Evolutionary conservation across 23 tunicate species (phyloP), one percentile per base, ranked within the genome.

Genomic region (Ascidia mentula): DNA sequence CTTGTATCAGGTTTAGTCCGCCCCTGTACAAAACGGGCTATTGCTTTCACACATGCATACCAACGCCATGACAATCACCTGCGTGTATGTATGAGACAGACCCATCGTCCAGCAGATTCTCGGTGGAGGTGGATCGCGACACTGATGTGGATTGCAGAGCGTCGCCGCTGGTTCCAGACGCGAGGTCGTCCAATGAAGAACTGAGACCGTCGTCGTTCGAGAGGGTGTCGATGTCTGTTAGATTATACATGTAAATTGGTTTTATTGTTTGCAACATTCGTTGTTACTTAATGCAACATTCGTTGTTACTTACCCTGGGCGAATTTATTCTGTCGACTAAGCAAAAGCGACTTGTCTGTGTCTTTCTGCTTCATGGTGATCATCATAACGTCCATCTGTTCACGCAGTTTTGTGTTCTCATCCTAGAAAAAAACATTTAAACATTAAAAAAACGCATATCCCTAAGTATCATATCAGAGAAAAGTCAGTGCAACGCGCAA

Each of bases 301-400:
- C n/a, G n/a, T n/a, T n/a, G n/a, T n/a, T n/a, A 42, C 65, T 53
- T 9, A 53, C 65, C 65, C 4, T 53, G 65, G 13, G 28, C 65
- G 24, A 53, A 28, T 53, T 3, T 53, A 28, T 53, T 26, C 13
- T 53, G 65, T 26, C 65, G 65, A 53, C 24, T 53, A 26, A 53
- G 65, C 6, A 84, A 31, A 8, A 84, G 32, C 40, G 85, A 80
- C 74, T 87, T 87, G 9, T 87, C 85, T 20, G 71, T 69, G 69
- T 87, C 92, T 70, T 87, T 87, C 37, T 81, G 77, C 37, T 72
- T 81, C 82, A 87, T 81, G 39, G 92, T 72, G 31, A 78, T 71
- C 84, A 89, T 82, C 94, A 89, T 89, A 24, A 80, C 82, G 40
- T 89, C 94, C 22, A 89, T 76, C 38, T 83, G 94, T 36, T 89